Conservation (phyloP, 2,797 vertebrate species). For the Coccyzus lansbergi region DNA sequence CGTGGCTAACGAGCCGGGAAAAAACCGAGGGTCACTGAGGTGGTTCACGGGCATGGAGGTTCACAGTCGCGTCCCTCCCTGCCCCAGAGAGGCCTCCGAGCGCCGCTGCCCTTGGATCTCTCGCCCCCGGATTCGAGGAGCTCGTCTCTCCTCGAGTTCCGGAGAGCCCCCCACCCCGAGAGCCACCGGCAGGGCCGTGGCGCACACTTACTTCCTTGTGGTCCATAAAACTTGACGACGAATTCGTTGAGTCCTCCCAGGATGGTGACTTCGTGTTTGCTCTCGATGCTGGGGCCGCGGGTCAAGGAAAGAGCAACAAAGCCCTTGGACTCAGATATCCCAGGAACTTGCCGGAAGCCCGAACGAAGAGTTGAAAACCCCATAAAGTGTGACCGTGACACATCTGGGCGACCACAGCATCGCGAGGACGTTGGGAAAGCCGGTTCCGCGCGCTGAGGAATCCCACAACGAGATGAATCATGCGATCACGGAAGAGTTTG, state of each 20-base stretch:
- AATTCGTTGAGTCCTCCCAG: conserved; percentile 98
- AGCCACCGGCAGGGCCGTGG: not conserved
- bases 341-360: not conserved
- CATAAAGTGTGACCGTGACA: not conserved
- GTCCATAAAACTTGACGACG: conserved; percentile 99
- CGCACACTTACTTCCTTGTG: conserved; percentile 95
- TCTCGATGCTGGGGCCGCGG: conserved; percentile 87
- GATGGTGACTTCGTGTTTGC: conserved; percentile 98
- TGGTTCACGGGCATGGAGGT: too few relatives aligned
- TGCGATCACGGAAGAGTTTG: too few relatives aligned
- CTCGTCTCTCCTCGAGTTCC: not conserved
- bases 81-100: not conserved
- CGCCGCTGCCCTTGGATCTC: not conserved
- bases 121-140: not conserved
- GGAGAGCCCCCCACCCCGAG: not conserved
- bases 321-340: rapidly evolving
- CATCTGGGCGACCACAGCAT: not conserved
- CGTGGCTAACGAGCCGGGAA: not conserved
- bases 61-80: not conserved
- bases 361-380: not conserved
- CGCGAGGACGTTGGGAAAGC: not conserved
- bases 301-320: conserved; percentile 77
- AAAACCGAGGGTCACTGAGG: not conserved
- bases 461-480: not conserved
- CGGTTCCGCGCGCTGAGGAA: not conserved